A percentile compares a stretch with the other conserved stretches of the same genome.
phyloP scores from a whole-genome alignment of 2,888 invertebrate genomes.

The Hemaris fuciformis region DNA sequence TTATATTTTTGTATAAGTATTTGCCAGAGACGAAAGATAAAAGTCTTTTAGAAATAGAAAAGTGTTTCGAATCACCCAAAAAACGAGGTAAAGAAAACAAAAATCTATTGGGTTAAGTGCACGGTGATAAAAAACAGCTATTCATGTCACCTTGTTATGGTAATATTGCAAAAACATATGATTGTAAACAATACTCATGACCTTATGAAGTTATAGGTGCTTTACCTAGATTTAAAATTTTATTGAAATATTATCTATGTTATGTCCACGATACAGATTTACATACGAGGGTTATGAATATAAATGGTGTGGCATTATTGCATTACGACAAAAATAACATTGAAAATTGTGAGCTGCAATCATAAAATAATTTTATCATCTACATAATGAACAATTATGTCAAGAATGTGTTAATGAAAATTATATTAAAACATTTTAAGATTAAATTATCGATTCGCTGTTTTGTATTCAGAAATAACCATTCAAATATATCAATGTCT shows the following conservation, averaged over 20 bases:
- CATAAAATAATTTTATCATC: neutral
- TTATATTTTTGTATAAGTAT: constrained; percentile 10
- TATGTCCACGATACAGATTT: neutral
- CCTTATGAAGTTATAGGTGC: neutral
- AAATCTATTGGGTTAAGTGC: neutral
- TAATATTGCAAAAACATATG: neutral
- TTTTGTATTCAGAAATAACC: neutral
- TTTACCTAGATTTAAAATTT: neutral
- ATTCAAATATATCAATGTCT: neutral
- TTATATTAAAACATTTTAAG: neutral
- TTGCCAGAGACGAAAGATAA: constrained; percentile 16
- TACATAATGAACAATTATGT: neutral
- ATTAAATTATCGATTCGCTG: no score
- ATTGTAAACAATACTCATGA: neutral
- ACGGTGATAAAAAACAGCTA: no score
- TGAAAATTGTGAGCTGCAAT: neutral
- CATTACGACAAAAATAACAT: neutral
- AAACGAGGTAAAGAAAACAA: neutral
- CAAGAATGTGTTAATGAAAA: neutral
- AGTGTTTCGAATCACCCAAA: constrained; percentile 1
- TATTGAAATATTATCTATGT: constrained; percentile 1
- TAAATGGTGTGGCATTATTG: neutral
- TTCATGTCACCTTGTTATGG: neutral
- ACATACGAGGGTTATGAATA: neutral
- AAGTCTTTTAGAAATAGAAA: constrained; percentile 11